Base-by-base conservation (phyloP, 2,888 invertebrate species). In the Trachelus iudaicus region DNA sequence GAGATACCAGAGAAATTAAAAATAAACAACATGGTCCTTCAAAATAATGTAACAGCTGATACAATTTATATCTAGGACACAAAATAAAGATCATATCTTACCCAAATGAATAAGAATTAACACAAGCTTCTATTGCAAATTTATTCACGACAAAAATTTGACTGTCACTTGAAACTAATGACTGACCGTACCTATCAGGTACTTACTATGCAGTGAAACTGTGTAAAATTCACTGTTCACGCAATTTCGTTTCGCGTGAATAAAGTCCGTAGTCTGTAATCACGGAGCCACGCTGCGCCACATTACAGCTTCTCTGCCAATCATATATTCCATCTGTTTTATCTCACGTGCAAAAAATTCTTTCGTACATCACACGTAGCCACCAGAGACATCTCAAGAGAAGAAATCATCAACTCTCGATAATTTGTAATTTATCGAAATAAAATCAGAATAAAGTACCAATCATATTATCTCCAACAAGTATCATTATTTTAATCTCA, bases 221-320 rank as follows among this genome's bases (percentile, higher is more conserved):
- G 15, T 15, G 4, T 40, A 23, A 23, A 9, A 56, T 9, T 23
- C 56, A 56, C 23, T 23, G 56, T 56, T 34, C 4, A 40, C 77
- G 35, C 33, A 37, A 30, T 73, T n/a, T 74, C 69, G 15, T 34
- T 30, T 9, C 11, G 37, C 34, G 30, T 34, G 69, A 69, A 69
- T 34, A 75, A 37, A 77, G 77, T 77, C 77, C 71, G 30, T 71
- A 56, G 34, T 77, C 77, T 77, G 34, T 56, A 56, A 12, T 77
- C 77, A 73, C 73, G 73, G 77, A 33, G 77, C 77, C 77, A 77
- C 77, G 77, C 56, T 69, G 77, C 77, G 77, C 77, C 77, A 77
- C 77, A 77, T 75, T 6, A 34, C 77, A 75, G 13, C 69, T 77
- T 77, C 75, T 77, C 6, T 15, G 75, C 74, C 77, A 77, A 77